phyloP scores from a whole-genome alignment of 1,140 invertebrate genomes.

The Drosophila azteca region DNA sequence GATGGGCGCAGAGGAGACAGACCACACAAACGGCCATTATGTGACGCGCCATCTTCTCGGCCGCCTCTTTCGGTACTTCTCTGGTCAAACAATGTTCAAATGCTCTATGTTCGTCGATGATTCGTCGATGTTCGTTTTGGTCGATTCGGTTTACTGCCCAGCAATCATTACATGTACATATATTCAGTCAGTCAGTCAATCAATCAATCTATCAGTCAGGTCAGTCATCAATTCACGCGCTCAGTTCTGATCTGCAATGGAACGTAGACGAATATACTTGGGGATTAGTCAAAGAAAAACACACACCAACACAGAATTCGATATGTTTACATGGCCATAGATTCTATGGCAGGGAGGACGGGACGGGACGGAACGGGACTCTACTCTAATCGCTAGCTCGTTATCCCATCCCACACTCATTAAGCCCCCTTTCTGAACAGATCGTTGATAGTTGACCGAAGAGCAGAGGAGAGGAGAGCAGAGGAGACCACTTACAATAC shows the following conservation, averaged over 20 bases:
- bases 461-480: constrained; percentile 9
- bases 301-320: constrained; percentile 22
- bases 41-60: constrained; percentile 73
- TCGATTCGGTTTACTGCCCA: constrained; percentile 21
- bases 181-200: neutral
- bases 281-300: constrained; percentile 51
- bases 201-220: constrained; percentile 38
- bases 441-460: neutral
- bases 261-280: constrained; percentile 1
- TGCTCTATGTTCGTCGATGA: neutral
- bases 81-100: constrained; percentile 11
- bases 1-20: constrained; percentile 90
- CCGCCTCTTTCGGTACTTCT: neutral
- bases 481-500: constrained; percentile 50
- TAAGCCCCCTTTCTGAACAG: constrained; percentile 8
- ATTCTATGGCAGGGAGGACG: neutral
- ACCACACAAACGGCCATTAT: constrained; percentile 90
- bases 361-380: neutral
- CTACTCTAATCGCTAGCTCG: constrained; percentile 24
- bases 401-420: constrained; percentile 51
- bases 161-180: constrained; percentile 59
- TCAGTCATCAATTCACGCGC: constrained; percentile 46
- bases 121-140: constrained; percentile 12
- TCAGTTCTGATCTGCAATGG: constrained; percentile 57
- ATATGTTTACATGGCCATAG: constrained; percentile 18